phyloP scores from a whole-genome alignment of 2,113 vertebrate genomes.

The Progne subis region DNA sequence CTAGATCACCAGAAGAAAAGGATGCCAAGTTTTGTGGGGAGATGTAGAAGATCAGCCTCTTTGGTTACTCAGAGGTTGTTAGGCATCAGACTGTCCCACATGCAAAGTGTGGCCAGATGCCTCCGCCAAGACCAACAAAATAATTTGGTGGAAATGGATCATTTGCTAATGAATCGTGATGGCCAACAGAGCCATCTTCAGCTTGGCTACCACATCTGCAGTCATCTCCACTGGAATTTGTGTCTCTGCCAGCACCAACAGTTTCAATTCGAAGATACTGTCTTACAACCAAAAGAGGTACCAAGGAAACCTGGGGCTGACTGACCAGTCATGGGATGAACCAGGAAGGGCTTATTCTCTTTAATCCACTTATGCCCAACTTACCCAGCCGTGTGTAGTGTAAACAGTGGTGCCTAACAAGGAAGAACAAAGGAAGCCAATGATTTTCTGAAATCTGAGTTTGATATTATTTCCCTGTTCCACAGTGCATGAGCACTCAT shows the following conservation, averaged over 20 bases:
- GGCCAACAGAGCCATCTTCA: not conserved
- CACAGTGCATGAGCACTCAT: not conserved
- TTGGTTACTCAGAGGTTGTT: not conserved
- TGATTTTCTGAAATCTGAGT: not conserved
- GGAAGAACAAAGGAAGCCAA: not conserved
- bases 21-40: not conserved
- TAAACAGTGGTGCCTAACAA: not conserved
- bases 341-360: not conserved
- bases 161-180: not conserved
- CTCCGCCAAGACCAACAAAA: not conserved
- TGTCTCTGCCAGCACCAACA: not conserved
- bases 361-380: not conserved
- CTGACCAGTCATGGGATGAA: accelerated
- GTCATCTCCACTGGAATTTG: not conserved
- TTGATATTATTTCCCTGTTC: not conserved
- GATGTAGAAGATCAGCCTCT: not conserved
- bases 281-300: not conserved
- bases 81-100: not conserved
- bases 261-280: not conserved
- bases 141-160: not conserved
- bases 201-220: not conserved
- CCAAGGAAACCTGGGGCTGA: not conserved
- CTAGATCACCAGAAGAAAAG: not conserved
- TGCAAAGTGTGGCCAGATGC: not conserved
- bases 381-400: not conserved